Conservation (phyloP, 2,888 invertebrate genomes). For the Diarsia rubi region DNA sequence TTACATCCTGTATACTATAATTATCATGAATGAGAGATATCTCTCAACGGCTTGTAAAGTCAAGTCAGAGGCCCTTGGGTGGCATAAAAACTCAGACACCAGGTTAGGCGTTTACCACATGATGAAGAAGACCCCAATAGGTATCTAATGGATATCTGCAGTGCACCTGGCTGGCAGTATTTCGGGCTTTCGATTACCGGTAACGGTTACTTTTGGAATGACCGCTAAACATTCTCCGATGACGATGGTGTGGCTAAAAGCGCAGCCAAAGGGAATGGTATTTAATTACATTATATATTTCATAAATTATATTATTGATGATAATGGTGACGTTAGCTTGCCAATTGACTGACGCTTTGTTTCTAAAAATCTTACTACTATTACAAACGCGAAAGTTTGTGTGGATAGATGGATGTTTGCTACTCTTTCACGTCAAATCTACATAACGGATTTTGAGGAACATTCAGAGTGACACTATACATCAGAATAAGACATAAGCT, state of each 20-base stretch:
- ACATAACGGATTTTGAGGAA: background rate
- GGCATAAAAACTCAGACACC: too few species aligned
- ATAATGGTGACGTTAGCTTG: background rate
- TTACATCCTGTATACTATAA: too few species aligned
- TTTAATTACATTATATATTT: background rate
- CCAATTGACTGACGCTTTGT: background rate
- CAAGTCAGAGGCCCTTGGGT: too few species aligned
- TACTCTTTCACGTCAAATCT: background rate
- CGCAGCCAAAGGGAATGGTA: background rate
- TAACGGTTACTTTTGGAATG: background rate
- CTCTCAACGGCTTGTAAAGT: too few species aligned
- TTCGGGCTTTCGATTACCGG: background rate
- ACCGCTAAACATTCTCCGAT: background rate
- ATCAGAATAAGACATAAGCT: too few species aligned
- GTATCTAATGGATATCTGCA: background rate
- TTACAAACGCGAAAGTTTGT: background rate
- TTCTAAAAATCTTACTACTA: background rate
- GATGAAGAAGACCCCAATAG: background rate
- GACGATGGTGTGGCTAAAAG: too few species aligned
- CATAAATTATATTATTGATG: background rate
- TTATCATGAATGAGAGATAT: too few species aligned
- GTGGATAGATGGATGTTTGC: background rate
- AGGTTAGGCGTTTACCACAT: too few species aligned
- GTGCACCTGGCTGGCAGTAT: background rate
- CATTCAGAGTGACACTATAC: too few species aligned